These are phyloP conservation scores for Polypterus senegalus DNA, from an alignment of 2,113 vertebrate species.

Conservation along the genomic window DNA sequence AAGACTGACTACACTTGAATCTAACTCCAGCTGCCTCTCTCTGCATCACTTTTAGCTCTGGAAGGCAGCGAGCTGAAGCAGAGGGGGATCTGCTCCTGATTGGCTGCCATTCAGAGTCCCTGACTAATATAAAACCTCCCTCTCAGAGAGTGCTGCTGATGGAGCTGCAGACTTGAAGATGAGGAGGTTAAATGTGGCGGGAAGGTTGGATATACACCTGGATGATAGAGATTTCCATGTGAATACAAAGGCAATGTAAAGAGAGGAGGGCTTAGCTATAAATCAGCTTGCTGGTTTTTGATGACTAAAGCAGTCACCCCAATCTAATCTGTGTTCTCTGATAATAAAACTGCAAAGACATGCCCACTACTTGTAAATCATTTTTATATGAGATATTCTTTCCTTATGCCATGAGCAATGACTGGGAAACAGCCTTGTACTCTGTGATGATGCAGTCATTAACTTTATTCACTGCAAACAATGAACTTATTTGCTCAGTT, in stretches of 20 bases:
- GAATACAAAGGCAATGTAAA: constrained; percentile 1
- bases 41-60: constrained; percentile 45
- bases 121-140: constrained; percentile 42
- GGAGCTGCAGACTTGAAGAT: constrained; percentile 26
- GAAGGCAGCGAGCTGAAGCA: constrained; percentile 51
- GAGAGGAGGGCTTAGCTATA: constrained; percentile 26
- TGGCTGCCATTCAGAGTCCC: constrained; percentile 62
- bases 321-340: constrained; percentile 50
- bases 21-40: constrained; percentile 18
- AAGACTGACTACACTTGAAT: constrained; percentile 46
- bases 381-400: constrained; percentile 3
- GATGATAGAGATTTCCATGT: constrained; percentile 15
- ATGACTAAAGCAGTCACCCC: constrained; percentile 40
- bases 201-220: constrained; percentile 22
- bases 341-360: constrained; percentile 44
- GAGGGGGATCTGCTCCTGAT: constrained; percentile 49
- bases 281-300: constrained; percentile 39
- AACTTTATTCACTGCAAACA: no score
- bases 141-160: constrained; percentile 29
- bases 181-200: constrained; percentile 32
- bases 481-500: no score
- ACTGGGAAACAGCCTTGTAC: neutral
- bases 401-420: neutral
- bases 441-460: no score
- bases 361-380: constrained; percentile 51